A percentile compares a stretch with the other conserved stretches of the same genome.
These are phyloP conservation scores for Psettodes erumei DNA, from an alignment of 2,113 vertebrate species.

Conservation along the genomic window DNA sequence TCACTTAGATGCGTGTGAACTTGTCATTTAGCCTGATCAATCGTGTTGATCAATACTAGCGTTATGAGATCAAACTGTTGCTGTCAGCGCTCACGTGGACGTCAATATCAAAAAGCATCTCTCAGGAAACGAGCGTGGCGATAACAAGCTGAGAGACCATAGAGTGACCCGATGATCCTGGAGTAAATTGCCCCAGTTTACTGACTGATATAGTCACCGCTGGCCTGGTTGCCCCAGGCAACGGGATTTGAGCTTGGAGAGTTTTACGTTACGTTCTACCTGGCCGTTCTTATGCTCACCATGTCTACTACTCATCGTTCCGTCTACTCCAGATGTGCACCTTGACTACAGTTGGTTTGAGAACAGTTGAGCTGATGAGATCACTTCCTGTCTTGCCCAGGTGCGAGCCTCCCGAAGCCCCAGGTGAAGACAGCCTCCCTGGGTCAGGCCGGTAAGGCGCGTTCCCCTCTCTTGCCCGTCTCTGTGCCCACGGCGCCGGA, in stretches of 20 bases:
- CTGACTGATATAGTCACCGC: neutral
- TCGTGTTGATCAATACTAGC: slow-evolving; percentile 7
- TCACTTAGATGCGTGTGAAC: slow-evolving; percentile 22
- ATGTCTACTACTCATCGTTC: too few relatives aligned
- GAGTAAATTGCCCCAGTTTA: neutral
- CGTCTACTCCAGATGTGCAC: too few relatives aligned
- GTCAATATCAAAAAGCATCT: slow-evolving; percentile 15
- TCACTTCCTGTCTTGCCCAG: slow-evolving; percentile 75
- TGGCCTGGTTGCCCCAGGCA: neutral
- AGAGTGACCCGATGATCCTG: neutral
- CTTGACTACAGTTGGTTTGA: too few relatives aligned
- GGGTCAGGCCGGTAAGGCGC: slow-evolving; percentile 92
- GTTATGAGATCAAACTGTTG: slow-evolving; percentile 34
- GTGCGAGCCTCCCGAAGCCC: slow-evolving; percentile 88
- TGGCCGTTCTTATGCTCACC: too few relatives aligned
- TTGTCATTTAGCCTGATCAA: slow-evolving; percentile 35
- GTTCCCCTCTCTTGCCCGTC: slow-evolving; percentile 93
- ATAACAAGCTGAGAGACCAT: neutral
- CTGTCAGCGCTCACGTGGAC: neutral
- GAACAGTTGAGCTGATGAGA: too few relatives aligned
- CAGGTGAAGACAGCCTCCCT: slow-evolving; percentile 95
- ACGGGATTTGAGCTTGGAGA: neutral
- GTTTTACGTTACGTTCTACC: too few relatives aligned
- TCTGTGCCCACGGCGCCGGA: slow-evolving; percentile 94
- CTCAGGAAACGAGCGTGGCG: neutral